Percentiles rank a stretch among this genome's conserved stretches.
Evolutionary conservation across 2,797 vertebrate species (phyloP).

Genomic region (Amblyopsis hoosieri): DNA sequence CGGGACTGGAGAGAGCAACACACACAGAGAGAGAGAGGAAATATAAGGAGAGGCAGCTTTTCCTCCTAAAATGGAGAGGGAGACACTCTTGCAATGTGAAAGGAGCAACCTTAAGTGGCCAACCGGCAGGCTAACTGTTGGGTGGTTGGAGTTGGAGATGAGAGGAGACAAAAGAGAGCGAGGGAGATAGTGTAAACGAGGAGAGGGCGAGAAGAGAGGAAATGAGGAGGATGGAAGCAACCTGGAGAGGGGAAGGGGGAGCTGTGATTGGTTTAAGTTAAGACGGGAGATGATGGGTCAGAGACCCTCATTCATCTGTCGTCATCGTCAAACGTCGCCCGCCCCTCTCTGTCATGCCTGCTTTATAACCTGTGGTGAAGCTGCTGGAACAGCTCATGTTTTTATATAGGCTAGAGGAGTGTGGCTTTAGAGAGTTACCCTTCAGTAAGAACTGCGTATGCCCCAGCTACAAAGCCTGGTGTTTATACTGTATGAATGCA

Average conservation of each 20-base stretch:
- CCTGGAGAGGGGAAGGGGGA: background rate
- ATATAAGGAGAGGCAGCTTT: background rate
- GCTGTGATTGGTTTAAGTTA: background rate
- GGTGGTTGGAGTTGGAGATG: background rate
- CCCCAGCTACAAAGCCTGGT: too few relatives aligned
- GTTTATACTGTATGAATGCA: too few relatives aligned
- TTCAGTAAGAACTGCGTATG: too few relatives aligned
- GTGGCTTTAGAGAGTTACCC: too few relatives aligned
- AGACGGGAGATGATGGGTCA: background rate
- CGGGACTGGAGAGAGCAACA: background rate
- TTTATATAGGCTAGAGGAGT: too few relatives aligned
- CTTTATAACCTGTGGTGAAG: too few relatives aligned
- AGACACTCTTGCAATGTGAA: slow-evolving; percentile 72
- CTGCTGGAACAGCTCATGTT: too few relatives aligned
- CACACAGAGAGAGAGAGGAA: background rate
- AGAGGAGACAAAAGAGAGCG: background rate
- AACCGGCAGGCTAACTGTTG: background rate
- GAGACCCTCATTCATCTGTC: too few relatives aligned
- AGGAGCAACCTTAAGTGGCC: slow-evolving; percentile 48
- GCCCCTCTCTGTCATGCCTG: too few relatives aligned
- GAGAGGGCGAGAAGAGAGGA: background rate
- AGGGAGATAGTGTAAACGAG: background rate
- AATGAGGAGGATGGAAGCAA: background rate
- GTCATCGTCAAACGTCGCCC: too few relatives aligned
- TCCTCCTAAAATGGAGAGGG: slow-evolving; percentile 12